Evolutionary conservation across 1,140 invertebrate species (phyloP).

Genomic region (Onthophagus taurus): DNA sequence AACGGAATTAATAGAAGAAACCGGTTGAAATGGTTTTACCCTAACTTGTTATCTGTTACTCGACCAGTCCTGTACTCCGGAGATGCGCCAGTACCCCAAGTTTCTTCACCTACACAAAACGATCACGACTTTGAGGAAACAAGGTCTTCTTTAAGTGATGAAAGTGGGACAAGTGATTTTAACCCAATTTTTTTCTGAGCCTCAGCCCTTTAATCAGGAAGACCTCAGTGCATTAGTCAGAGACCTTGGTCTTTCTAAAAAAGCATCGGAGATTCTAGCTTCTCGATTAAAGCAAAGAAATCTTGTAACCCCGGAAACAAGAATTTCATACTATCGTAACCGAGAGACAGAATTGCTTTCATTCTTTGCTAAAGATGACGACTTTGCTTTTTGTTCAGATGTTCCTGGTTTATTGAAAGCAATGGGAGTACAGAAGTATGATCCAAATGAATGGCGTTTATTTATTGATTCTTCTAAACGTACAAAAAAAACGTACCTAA

Average conservation of each 20-base stretch:
- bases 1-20: slow-evolving; percentile 1
- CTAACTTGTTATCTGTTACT: too few species aligned
- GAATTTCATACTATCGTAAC: slow-evolving; percentile 8
- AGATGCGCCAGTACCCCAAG: too few species aligned
- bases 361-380: slow-evolving; percentile 7
- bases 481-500: too few species aligned
- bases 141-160: background rate
- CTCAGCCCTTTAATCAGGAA: slow-evolving; percentile 1
- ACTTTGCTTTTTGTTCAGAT: slow-evolving; percentile 6
- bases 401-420: slow-evolving; percentile 3
- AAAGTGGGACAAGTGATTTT: background rate
- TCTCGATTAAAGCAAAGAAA: slow-evolving; percentile 6
- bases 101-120: too few species aligned
- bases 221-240: background rate
- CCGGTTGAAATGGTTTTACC: background rate
- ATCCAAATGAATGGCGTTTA: background rate
- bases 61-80: background rate
- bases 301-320: slow-evolving; percentile 1
- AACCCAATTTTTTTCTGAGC: too few species aligned
- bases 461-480: slow-evolving; percentile 12
- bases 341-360: slow-evolving; percentile 8
- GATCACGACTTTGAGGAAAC: too few species aligned
- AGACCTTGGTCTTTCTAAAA: background rate
- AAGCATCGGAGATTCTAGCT: background rate
- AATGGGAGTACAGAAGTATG: slow-evolving; percentile 2